Percentiles rank a stretch among this genome's conserved stretches.
Conservation (phyloP, 2,797 vertebrate species). For the Urocyon cinereoargenteus region DNA sequence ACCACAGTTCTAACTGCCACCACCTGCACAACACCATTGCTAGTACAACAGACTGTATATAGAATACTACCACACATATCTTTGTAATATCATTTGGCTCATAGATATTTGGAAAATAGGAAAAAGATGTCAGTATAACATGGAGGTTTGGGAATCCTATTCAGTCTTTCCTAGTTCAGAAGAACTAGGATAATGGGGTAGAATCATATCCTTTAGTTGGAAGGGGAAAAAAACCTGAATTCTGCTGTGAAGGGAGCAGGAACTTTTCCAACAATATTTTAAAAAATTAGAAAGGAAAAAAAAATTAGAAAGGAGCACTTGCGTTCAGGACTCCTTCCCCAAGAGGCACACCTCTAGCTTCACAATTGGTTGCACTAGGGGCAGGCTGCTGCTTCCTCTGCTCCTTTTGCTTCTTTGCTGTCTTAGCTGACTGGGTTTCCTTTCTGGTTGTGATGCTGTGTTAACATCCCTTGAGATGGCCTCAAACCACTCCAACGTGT, state of each 20-base stretch:
- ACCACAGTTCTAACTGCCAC: neutral
- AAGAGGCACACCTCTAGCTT: neutral
- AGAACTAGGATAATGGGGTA: neutral
- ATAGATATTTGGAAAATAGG: conserved; percentile 24
- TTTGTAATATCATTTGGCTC: neutral
- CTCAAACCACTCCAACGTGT: neutral
- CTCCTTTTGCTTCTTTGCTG: neutral
- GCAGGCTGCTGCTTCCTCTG: neutral
- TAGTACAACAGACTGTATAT: neutral
- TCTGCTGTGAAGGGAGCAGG: neutral
- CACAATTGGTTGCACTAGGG: neutral
- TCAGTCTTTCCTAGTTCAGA: neutral
- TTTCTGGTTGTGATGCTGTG: neutral
- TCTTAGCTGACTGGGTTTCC: neutral
- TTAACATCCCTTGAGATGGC: neutral
- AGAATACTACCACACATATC: neutral
- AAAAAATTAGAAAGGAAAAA: conserved; percentile 8
- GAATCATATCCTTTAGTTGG: neutral
- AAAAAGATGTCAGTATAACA: conserved; percentile 1
- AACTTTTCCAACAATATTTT: conserved; percentile 1
- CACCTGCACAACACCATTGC: neutral
- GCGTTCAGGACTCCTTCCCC: neutral
- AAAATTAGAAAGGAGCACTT: neutral
- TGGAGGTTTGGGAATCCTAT: conserved; percentile 16
- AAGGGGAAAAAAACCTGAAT: neutral